Base-by-base conservation (phyloP, 1,140 invertebrate species). In the Ceratina calcarata region DNA sequence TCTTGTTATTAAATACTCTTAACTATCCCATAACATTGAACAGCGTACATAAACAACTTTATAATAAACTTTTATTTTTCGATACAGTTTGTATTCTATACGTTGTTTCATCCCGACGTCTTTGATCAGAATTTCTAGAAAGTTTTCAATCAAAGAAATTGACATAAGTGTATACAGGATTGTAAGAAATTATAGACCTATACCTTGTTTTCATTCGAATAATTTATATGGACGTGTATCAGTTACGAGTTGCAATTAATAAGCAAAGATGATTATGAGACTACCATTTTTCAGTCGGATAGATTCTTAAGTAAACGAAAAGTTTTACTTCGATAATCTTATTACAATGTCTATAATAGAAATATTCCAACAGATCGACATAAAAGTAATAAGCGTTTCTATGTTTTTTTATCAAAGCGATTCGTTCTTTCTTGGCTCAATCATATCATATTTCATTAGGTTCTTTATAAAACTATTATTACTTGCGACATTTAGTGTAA, bases 401-500 rank as follows among this genome's bases (percentile, higher is more conserved):
- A 57, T 51, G 16, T 79, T 62, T 74, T 61, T 79, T 68, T 74
- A 53, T 24, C 45, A 57, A 20, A 24, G 51, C 67, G 51, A 22
- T 66, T 60, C n/a, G 3, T 61, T 27, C 15, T 24, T 65, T 73
- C 62, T 71, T 72, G 72, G 81, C 75, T 83, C 72, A 58, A 74
- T 84, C 18, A 24, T 58, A 69, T 60, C 8, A 77, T 82, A 45
- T 78, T 78, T 77, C 62, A 77, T 78, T 87, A 86, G 82, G 81
- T 78, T 64, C 66, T 80, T 82, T 61, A 37, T 79, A n/a, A 83
- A 70, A 71, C 49, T 58, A 75, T 81, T 80, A 62, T 86, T 86
- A 81, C 55, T 72, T 32, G 68, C 70, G 58, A 60, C 72, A 88
- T 84, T 88, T 87, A 85, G 78, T 75, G 78, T 89, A 86, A 87